Base-by-base conservation (phyloP, 2,888 invertebrate genomes). In the Euplexia lucipara region DNA sequence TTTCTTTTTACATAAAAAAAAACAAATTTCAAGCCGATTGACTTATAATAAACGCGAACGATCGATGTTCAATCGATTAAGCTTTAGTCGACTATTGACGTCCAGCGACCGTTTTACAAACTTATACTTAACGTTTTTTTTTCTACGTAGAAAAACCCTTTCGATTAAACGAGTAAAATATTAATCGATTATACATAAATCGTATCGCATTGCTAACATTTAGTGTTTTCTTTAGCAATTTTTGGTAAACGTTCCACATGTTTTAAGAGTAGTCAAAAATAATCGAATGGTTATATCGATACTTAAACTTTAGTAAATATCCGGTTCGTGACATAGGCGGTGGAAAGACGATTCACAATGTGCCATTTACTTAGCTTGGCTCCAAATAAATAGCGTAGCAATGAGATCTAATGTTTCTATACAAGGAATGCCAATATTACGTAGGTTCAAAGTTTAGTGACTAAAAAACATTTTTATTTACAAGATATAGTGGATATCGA, bases 391-490 rank as follows among this genome's bases (percentile, higher is more conserved):
- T 64, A 66, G 63, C 53, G 54, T 66, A 65, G 34, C 57, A 64
- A 41, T 81, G 69, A 70, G 76, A 76, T 60, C 80, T 68, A 79
- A 66, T 49, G 22, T 62, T 65, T 75, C 75, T 78, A 75, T 70
- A 82, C 77, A 82, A 73, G 77, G 82, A 80, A 82, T 79, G 82
- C 79, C 77, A 79, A 82, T 72, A 71, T 69, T 64, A 72, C 37
- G 60, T 70, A 61, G 67, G 34, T 70, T 75, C 66, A 68, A 66
- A 81, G 64, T 70, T 78, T 56, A 74, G 62, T 75, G 79, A 75
- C 78, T 81, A 81, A 81, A 81, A 81, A 49, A 79, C 71, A 75
- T 74, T 79, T 81, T 79, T 79, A 82, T 79, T 82, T 82, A 79
- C 82, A 82, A 79, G 69, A 67, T 49, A 74, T 52, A 63, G 52